Evolutionary conservation across 2,113 vertebrate species (phyloP).

Genomic region (Scomber scombrus): DNA sequence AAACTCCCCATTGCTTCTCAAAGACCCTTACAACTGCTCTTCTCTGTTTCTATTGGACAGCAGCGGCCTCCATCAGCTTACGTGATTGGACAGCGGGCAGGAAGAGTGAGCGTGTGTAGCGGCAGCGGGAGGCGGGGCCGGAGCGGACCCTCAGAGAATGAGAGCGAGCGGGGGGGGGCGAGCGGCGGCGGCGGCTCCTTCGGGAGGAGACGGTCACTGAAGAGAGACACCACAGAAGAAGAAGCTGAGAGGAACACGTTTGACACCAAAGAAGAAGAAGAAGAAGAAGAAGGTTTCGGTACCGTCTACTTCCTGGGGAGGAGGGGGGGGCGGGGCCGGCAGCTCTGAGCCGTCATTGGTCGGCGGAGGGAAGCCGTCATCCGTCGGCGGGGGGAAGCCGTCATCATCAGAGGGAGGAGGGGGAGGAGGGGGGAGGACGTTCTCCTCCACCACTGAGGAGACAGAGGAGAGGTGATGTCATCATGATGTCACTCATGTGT

Average conservation of each 20-base stretch:
- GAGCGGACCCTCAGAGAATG: constrained; percentile 81
- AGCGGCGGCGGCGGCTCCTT: constrained; percentile 66
- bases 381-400: constrained; percentile 43
- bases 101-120: constrained; percentile 79
- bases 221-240: not conserved
- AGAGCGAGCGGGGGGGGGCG: constrained; percentile 73
- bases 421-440: constrained; percentile 56
- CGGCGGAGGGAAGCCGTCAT: constrained; percentile 45
- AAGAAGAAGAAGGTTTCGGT: not conserved
- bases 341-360: constrained; percentile 56
- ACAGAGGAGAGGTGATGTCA: constrained; percentile 28
- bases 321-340: constrained; percentile 70
- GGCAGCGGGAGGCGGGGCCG: constrained; percentile 74
- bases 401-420: constrained; percentile 51
- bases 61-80: constrained; percentile 54
- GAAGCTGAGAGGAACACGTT: not conserved
- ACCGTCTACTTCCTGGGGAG: constrained; percentile 68
- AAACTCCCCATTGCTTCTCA: too few species aligned
- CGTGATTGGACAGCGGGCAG: constrained; percentile 79
- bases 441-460: constrained; percentile 80
- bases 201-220: constrained; percentile 59
- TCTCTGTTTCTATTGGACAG: not conserved
- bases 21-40: not conserved
- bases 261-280: constrained; percentile 23
- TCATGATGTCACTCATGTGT: constrained; percentile 4